Conservation (phyloP, 53 echinoderm and acorn worm genomes). For the Holothuria leucospilota region DNA sequence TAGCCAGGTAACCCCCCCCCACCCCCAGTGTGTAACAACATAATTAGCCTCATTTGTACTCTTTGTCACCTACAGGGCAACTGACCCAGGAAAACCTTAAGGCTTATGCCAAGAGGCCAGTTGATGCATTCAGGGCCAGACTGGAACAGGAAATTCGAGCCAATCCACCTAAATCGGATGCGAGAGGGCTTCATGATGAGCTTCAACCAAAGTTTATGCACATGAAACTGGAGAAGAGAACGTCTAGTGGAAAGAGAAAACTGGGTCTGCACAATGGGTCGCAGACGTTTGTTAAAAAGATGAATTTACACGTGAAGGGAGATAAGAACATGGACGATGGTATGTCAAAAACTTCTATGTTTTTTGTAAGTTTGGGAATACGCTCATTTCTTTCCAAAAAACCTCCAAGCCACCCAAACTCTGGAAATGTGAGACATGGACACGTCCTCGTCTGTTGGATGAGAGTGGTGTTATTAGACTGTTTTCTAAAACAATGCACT, state of each 20-base stretch:
- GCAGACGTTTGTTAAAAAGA: conserved; percentile 53
- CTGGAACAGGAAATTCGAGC: conserved; percentile 45
- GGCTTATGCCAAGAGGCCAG: conserved; percentile 29
- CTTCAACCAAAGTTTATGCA: conserved; percentile 51
- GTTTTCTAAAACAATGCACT: no score
- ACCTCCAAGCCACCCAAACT: not conserved
- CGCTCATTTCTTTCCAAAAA: not conserved
- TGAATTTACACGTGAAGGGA: conserved; percentile 46
- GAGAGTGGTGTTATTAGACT: no score
- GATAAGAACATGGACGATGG: conserved; percentile 20
- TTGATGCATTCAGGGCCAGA: conserved; percentile 43
- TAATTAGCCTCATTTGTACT: no score
- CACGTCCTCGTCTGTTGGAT: no score
- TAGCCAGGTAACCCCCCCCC: no score
- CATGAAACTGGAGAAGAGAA: conserved; percentile 30
- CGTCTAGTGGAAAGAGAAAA: conserved; percentile 41
- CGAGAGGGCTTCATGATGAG: conserved; percentile 24
- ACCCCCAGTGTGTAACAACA: no score
- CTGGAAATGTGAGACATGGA: not conserved
- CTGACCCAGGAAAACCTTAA: conserved; percentile 42
- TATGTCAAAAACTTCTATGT: not conserved
- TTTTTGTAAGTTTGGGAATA: not conserved
- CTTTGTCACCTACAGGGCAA: not conserved
- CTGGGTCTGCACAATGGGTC: conserved; percentile 40
- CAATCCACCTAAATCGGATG: conserved; percentile 25